Evolutionary conservation across 1,140 invertebrate genomes (phyloP).

Genomic region (Diorhabda sublineata): DNA sequence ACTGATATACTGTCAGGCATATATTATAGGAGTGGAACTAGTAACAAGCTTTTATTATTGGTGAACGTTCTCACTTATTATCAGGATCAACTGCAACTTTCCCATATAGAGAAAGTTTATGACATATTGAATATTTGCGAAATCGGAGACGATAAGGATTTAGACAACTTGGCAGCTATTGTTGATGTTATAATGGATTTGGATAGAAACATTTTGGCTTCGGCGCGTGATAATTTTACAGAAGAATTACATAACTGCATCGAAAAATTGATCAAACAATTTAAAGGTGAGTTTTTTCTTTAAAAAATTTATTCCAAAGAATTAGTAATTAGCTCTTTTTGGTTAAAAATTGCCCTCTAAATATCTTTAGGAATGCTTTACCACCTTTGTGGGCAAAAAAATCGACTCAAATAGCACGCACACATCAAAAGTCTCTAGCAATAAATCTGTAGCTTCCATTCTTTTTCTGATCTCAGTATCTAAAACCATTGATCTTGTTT

Average conservation of each 20-base stretch:
- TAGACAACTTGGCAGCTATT: constrained; percentile 5
- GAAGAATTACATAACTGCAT: constrained; percentile 17
- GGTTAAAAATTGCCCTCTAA: too few relatives aligned
- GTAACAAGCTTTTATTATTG: too few relatives aligned
- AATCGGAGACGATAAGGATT: not conserved
- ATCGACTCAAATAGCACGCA: too few relatives aligned
- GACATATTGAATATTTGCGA: not conserved
- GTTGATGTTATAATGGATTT: constrained; percentile 11
- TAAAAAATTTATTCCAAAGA: too few relatives aligned
- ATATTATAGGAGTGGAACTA: not conserved
- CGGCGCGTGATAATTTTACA: constrained; percentile 15
- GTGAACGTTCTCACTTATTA: too few relatives aligned
- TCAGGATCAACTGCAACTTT: not conserved
- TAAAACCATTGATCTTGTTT: too few relatives aligned
- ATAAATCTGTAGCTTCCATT: too few relatives aligned
- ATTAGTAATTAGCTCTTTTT: too few relatives aligned
- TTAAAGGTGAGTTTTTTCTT: not conserved
- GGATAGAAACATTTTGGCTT: constrained; percentile 5
- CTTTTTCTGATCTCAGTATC: too few relatives aligned
- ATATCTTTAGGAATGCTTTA: too few relatives aligned
- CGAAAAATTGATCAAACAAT: constrained; percentile 3
- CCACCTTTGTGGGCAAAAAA: too few relatives aligned
- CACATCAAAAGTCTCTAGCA: too few relatives aligned
- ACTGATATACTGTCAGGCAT: not conserved
- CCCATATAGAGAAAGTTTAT: constrained; percentile 10